Percentiles rank a stretch among this genome's conserved stretches.
phyloP scores from a whole-genome alignment of 2,113 vertebrate species.

The Indicator indicator region DNA sequence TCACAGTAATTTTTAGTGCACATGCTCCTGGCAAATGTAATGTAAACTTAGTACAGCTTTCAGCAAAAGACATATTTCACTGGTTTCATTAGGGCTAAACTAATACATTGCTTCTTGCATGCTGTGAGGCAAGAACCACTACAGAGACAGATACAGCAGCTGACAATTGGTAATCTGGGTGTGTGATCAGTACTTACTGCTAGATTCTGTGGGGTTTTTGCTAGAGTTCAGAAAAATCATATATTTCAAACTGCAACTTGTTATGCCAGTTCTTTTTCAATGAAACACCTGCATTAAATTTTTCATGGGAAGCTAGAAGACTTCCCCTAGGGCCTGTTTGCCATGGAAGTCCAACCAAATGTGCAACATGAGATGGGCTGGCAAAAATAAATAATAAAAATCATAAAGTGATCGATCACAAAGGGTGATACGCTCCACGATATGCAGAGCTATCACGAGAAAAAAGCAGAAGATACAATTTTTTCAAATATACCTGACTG shows the following conservation, averaged over 20 bases:
- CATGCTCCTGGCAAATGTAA: neutral
- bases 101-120: neutral
- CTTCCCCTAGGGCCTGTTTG: neutral
- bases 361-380: neutral
- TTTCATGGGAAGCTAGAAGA: neutral
- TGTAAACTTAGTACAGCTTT: constrained; percentile 18
- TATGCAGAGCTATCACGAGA: neutral
- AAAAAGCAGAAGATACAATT: neutral
- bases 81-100: constrained; percentile 28
- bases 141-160: neutral
- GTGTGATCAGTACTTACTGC: neutral
- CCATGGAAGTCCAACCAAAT: neutral
- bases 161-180: neutral
- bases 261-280: neutral
- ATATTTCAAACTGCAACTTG: neutral
- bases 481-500: neutral
- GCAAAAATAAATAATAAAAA: neutral
- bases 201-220: neutral
- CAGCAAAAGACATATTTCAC: neutral
- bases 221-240: neutral
- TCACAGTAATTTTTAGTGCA: constrained; percentile 39
- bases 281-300: neutral
- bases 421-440: neutral
- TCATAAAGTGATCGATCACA: neutral
- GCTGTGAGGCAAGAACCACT: neutral